These are phyloP conservation scores for Metopolophium dirhodum DNA, from an alignment of 1,140 invertebrate genomes.

Conservation along the genomic window DNA sequence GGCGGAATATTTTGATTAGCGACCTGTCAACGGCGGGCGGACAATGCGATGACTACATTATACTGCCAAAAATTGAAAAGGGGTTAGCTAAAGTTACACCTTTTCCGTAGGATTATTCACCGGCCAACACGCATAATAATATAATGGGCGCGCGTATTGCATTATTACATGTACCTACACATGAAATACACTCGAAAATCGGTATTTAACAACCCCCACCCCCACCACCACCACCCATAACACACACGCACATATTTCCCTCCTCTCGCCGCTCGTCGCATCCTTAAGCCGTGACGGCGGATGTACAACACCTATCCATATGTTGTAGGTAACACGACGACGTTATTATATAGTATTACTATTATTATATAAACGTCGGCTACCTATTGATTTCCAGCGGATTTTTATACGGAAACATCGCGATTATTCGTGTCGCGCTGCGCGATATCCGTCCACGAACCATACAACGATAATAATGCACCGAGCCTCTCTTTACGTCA, in stretches of 20 bases:
- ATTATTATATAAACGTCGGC: neutral
- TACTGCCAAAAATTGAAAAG: conserved; percentile 23
- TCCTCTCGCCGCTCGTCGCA: neutral
- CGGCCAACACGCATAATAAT: neutral
- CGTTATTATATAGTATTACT: neutral
- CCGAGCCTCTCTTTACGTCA: neutral
- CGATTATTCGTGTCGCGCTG: neutral
- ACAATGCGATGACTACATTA: conserved; percentile 43
- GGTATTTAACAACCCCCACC: conserved; percentile 34
- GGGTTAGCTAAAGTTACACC: conserved; percentile 56
- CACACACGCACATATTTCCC: neutral
- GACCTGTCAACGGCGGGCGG: conserved; percentile 50
- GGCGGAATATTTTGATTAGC: conserved; percentile 57
- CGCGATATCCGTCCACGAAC: neutral
- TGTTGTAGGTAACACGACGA: neutral
- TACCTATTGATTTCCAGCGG: neutral
- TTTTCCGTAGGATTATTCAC: conserved; percentile 37
- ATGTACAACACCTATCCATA: neutral
- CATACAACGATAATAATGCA: neutral
- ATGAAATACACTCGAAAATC: conserved; percentile 42
- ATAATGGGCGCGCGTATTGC: neutral
- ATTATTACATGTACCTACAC: neutral
- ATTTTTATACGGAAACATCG: neutral
- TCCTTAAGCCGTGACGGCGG: neutral
- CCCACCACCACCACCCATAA: neutral